phyloP scores from a whole-genome alignment of 1,140 invertebrate species.

The Drosophila rufa region DNA sequence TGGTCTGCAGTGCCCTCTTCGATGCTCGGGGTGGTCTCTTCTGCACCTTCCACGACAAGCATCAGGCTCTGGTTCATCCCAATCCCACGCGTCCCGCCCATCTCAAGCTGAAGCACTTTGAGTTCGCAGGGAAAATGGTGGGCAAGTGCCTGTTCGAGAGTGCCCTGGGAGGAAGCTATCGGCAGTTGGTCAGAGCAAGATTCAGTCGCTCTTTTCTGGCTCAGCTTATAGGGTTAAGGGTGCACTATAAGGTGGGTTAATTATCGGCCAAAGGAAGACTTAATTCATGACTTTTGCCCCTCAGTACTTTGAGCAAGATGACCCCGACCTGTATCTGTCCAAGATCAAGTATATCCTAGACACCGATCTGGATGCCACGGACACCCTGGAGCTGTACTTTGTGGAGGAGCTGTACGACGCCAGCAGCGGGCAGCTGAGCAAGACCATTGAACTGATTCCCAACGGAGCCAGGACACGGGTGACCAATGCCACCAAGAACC shows the following conservation, averaged over 20 bases:
- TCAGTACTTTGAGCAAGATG: slow-evolving; percentile 97
- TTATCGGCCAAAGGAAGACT: slow-evolving; percentile 80
- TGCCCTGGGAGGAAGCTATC: slow-evolving; percentile 93
- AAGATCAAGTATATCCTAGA: slow-evolving; percentile 97
- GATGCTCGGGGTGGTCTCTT: slow-evolving; percentile 94
- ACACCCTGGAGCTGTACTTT: slow-evolving; percentile 94
- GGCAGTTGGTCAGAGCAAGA: slow-evolving; percentile 94
- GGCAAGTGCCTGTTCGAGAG: slow-evolving; percentile 92
- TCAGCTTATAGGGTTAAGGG: slow-evolving; percentile 94
- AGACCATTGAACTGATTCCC: slow-evolving; percentile 91
- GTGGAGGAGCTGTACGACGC: slow-evolving; percentile 94
- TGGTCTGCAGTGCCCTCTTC: slow-evolving; percentile 94
- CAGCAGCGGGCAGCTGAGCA: slow-evolving; percentile 90
- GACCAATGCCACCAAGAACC: slow-evolving; percentile 83
- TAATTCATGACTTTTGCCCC: neutral
- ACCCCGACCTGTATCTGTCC: slow-evolving; percentile 95
- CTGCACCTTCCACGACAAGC: slow-evolving; percentile 93
- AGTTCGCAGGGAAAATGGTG: slow-evolving; percentile 97
- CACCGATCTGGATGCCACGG: slow-evolving; percentile 91
- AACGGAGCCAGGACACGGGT: slow-evolving; percentile 88
- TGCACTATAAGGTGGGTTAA: slow-evolving; percentile 91
- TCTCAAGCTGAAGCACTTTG: slow-evolving; percentile 95
- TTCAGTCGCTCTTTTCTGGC: slow-evolving; percentile 97
- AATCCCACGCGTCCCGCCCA: slow-evolving; percentile 91
- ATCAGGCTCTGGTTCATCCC: slow-evolving; percentile 95